Percentiles rank a stretch among this genome's conserved stretches.
Evolutionary conservation across 2,888 invertebrate genomes (phyloP).

Genomic region (Adelognathus sp.): DNA sequence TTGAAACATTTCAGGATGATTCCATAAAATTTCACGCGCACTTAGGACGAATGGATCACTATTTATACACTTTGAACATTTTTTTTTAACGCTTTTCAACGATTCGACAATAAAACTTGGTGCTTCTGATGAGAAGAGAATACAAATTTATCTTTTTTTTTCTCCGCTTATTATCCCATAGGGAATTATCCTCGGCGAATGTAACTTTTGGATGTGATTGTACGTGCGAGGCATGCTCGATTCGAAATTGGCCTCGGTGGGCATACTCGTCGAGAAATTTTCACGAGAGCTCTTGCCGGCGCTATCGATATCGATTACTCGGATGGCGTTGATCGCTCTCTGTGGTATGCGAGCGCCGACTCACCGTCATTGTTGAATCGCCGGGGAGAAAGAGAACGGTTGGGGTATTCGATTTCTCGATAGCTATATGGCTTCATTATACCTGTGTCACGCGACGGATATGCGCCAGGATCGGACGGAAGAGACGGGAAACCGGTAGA

Average conservation of each 20-base stretch:
- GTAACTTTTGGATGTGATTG: no score
- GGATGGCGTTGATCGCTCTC: background rate
- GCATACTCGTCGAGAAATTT: slow-evolving; percentile 4
- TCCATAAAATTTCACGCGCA: no score
- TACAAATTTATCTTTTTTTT: no score
- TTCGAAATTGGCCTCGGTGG: background rate
- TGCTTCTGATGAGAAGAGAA: no score
- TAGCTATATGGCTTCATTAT: background rate
- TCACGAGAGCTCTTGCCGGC: background rate
- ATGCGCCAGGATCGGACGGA: slow-evolving; percentile 8
- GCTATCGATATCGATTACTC: background rate
- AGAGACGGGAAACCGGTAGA: slow-evolving; percentile 21
- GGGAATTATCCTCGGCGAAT: no score
- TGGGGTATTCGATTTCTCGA: background rate
- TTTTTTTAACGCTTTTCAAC: background rate
- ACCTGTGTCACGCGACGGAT: no score
- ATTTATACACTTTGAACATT: no score
- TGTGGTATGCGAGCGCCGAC: background rate
- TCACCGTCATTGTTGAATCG: background rate
- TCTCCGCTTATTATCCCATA: no score
- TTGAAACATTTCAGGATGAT: no score
- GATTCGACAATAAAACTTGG: no score
- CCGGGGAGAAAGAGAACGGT: background rate
- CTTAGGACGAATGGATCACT: no score
- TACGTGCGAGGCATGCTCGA: no score